Evolutionary conservation across 1,140 invertebrate species (phyloP), one percentile per base, ranked within the genome.

Genomic region (Aricia agestis): DNA sequence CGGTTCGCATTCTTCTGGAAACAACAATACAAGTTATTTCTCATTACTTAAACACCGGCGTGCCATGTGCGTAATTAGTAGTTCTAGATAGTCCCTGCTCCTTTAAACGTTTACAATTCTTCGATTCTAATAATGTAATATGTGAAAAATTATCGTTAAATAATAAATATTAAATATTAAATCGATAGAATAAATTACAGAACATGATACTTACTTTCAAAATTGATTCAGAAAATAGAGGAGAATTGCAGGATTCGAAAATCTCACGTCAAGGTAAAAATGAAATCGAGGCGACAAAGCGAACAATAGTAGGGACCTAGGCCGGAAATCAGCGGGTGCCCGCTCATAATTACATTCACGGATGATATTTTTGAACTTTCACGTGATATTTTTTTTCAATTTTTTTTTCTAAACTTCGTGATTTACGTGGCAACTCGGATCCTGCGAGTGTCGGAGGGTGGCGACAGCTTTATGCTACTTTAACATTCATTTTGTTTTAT

Each of bases 301-400:
- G 52, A 52, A 72, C 73, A 71, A 74, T 82, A 80, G 85, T 86
- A 88, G 78, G 74, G 74, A 71, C 74, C 66, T 72, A 82, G 78
- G 75, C 84, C 83, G 88, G 86, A 90, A 89, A 84, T 78, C 87
- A 89, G 86, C 87, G 87, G 86, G 87, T 84, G 86, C 87, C 82
- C 88, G 82, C 78, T 78, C 80, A 85, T 91, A 89, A 90, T 91
- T 89, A 89, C 90, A 91, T 91, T 90, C 87, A 83, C 83, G 80
- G 83, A 82, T 85, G 87, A 88, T 89, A 90, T 89, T 88, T 89
- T 86, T 82, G 80, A 91, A 88, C 86, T 91, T 91, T 87, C 87
- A 91, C 85, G 87, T 85, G 87, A 89, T 87, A 89, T 87, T 25
- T 89, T 90, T 90, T 86, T 89, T 78, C 74, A 76, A 82, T 87